Evolutionary conservation across 2,888 invertebrate genomes (phyloP).

Genomic region (Meloe dianella): DNA sequence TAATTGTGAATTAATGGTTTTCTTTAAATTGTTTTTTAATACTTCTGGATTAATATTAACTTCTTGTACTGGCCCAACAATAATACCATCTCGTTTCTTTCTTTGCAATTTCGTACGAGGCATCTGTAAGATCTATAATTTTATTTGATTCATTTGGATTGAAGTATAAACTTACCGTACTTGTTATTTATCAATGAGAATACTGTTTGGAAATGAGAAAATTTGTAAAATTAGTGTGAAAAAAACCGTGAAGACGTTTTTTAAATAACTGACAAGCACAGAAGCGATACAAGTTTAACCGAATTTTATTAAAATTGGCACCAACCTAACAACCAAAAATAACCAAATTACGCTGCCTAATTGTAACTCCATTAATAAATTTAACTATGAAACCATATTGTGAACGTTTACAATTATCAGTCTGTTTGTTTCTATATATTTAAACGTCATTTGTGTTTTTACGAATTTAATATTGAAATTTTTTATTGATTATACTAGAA

Average conservation of each 20-base stretch:
- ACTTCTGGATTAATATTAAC: background rate
- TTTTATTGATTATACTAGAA: no score
- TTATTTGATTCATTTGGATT: background rate
- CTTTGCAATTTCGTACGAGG: background rate
- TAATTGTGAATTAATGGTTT: background rate
- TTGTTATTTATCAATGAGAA: no score
- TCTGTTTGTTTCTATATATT: no score
- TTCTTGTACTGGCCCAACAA: background rate
- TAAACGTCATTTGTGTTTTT: no score
- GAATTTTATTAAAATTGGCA: background rate
- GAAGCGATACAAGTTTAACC: background rate
- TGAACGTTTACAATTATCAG: no score
- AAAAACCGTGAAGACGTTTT: background rate
- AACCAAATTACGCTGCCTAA: no score
- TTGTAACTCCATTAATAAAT: no score
- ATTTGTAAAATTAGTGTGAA: no score
- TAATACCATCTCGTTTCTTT: background rate
- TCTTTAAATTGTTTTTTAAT: background rate
- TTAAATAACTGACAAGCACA: background rate
- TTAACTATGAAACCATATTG: no score
- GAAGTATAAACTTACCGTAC: no score
- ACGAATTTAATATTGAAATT: no score
- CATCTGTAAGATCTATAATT: background rate
- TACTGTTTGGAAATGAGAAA: no score
- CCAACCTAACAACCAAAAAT: background rate